Evolutionary conservation across 1,140 invertebrate genomes (phyloP), one percentile per base, ranked within the genome.

Genomic region (Temnothorax nylanderi): DNA sequence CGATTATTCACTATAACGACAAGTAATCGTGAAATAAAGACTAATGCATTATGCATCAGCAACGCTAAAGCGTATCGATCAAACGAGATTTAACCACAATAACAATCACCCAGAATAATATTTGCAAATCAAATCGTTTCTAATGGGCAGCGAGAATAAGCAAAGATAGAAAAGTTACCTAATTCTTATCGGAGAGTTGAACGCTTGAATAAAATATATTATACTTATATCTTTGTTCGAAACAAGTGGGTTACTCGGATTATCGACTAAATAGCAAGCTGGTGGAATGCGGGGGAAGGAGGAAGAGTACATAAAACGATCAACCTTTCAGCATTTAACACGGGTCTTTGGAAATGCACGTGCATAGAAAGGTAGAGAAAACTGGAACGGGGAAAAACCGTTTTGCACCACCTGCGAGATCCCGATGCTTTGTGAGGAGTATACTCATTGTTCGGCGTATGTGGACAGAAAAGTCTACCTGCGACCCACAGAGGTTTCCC

Each of bases 281-380:
- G 18, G 32, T n/a, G 21, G 18, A 47, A 74, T 3, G 71, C 18
- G 65, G 1, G 41, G 41, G 21, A 26, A 21, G 65, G 11, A 69
- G 21, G 7, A 16, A 3, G 11, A 11, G 1, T 69, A 51, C 18
- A 21, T 21, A 60, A 58, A 74, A 74, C 2, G 71, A 49, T 10
- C 64, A 85, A 37, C 44, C 26, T 49, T 47, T 64, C n/a, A 44
- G 13, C 54, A 49, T 75, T 64, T 84, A 60, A 49, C 71, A 56
- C 71, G 44, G 47, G 6, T 26, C 75, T 62, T 62, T 47, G 21
- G 32, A 54, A 13, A 71, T 58, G 26, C 16, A n/a, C 21, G 49
- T 13, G 47, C 13, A 26, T 56, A 44, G 34, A 81, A 34, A 71
- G 54, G 10, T 16, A 51, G 21, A n/a, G 34, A 41, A 71, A 80